phyloP scores from a whole-genome alignment of 30 jellyfish, hydroid and myxozoan genomes.

The Sanderia malayensis region DNA sequence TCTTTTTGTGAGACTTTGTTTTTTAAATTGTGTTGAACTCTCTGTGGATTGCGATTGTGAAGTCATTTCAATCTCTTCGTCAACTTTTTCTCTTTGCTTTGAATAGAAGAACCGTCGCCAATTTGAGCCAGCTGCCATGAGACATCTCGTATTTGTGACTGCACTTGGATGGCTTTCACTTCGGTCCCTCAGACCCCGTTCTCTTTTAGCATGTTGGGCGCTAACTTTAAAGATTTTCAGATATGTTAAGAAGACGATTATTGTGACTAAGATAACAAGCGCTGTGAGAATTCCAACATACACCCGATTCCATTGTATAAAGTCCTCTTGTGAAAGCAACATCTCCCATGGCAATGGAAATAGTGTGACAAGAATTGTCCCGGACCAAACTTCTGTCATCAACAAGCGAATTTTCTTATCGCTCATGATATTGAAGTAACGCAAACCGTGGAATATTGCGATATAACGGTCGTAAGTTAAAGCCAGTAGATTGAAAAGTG shows the following conservation, averaged over 20 bases:
- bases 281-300: conserved; percentile 59
- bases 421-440: conserved; percentile 45
- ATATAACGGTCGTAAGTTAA: conserved; percentile 63
- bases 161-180: neutral
- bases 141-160: neutral
- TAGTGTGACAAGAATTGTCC: conserved; percentile 29
- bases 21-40: neutral
- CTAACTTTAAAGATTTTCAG: conserved; percentile 36
- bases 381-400: conserved; percentile 50
- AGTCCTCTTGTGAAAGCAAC: conserved; percentile 10
- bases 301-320: conserved; percentile 23
- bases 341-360: conserved; percentile 60
- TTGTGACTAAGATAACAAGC: conserved; percentile 16
- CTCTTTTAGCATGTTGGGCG: conserved; percentile 30
- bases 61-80: neutral
- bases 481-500: conserved; percentile 58
- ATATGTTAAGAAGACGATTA: conserved; percentile 20
- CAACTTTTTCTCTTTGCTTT: neutral
- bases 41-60: neutral
- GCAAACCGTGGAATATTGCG: conserved; percentile 57
- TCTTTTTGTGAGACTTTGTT: neutral
- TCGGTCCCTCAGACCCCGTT: neutral
- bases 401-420: conserved; percentile 23
- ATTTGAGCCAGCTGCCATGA: too few species aligned
- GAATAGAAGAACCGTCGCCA: too few species aligned